phyloP scores from a whole-genome alignment of 2,888 invertebrate genomes.

The Sylvicola cinctus region DNA sequence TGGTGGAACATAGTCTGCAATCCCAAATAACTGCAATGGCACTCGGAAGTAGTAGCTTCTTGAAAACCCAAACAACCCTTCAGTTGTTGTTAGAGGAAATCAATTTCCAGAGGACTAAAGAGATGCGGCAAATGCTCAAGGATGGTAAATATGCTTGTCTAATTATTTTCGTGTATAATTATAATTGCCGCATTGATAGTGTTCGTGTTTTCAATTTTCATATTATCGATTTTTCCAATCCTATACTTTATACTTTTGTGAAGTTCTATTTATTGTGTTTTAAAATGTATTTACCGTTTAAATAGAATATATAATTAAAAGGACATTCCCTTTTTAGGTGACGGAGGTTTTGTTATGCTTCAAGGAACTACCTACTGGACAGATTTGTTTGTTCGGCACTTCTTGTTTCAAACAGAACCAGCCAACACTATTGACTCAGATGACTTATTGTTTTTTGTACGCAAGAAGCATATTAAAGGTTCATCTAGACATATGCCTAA shows the following conservation, averaged over 20 bases:
- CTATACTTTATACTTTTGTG: neutral
- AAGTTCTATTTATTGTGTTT: neutral
- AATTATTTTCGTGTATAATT: constrained; percentile 1
- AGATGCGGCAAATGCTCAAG: constrained; percentile 71
- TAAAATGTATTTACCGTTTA: neutral
- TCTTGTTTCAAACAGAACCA: constrained; percentile 73
- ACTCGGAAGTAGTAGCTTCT: constrained; percentile 13
- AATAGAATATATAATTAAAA: neutral
- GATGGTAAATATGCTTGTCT: constrained; percentile 43
- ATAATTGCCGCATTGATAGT: neutral
- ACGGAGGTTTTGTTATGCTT: constrained; percentile 78
- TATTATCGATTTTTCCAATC: neutral
- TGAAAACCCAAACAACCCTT: constrained; percentile 38
- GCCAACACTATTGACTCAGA: constrained; percentile 65
- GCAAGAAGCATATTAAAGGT: constrained; percentile 74
- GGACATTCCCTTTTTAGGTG: constrained; percentile 27
- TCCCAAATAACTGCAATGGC: constrained; percentile 1
- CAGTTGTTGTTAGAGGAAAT: constrained; percentile 80
- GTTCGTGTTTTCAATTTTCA: neutral
- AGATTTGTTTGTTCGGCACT: constrained; percentile 82
- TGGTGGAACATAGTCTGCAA: too few species aligned
- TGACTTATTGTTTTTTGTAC: constrained; percentile 88
- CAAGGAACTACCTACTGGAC: constrained; percentile 93
- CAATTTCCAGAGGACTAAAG: constrained; percentile 79
- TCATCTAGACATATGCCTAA: constrained; percentile 74